phyloP scores from a whole-genome alignment of 2,888 invertebrate genomes.

The Achlya flavicornis region DNA sequence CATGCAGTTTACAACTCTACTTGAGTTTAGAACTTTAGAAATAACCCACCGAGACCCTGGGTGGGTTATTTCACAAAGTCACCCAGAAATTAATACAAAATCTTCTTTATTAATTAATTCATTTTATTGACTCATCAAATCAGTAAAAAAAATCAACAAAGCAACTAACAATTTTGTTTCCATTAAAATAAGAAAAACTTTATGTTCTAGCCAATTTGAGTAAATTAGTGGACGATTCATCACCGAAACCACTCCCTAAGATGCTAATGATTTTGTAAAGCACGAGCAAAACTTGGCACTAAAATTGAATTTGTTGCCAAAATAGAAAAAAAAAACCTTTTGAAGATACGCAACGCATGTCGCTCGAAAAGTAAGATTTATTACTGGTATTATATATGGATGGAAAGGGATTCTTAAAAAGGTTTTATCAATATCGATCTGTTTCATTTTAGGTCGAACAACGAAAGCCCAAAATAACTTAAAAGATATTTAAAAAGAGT shows the following conservation, averaged over 20 bases:
- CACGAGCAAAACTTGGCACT: neutral
- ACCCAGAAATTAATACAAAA: too few species aligned
- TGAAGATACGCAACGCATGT: constrained; percentile 25
- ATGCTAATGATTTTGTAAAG: constrained; percentile 7
- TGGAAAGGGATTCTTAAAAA: constrained; percentile 32
- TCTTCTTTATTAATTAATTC: too few species aligned
- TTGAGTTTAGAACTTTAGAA: too few species aligned
- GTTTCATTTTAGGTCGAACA: constrained; percentile 1
- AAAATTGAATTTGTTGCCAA: constrained; percentile 30
- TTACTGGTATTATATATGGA: constrained; percentile 43
- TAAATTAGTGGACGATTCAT: neutral
- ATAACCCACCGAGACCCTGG: too few species aligned
- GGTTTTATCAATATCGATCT: constrained; percentile 21
- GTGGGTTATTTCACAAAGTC: too few species aligned
- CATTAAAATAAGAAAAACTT: neutral
- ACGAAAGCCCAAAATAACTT: constrained; percentile 5
- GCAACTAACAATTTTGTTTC: too few species aligned
- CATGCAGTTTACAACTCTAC: too few species aligned
- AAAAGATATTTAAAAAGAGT: neutral
- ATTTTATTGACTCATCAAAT: too few species aligned
- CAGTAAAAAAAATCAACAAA: too few species aligned
- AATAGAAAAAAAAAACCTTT: constrained; percentile 29
- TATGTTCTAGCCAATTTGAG: neutral
- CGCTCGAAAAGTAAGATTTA: constrained; percentile 43
- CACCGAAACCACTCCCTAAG: neutral